phyloP scores from a whole-genome alignment of 2,888 invertebrate species.

The Scaptomyza parva region DNA sequence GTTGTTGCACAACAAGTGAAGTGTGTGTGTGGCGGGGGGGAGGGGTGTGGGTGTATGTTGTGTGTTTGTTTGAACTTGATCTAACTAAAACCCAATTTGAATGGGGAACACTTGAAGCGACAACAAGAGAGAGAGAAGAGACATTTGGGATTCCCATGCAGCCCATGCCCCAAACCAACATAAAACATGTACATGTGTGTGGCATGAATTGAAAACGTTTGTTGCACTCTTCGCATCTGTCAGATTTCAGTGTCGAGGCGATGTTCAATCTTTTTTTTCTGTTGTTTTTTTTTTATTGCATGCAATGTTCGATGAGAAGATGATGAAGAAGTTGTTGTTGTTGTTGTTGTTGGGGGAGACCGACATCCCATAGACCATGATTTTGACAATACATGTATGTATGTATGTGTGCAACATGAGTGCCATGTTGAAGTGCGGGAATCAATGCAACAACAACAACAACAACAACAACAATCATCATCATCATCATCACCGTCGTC shows the following conservation, averaged over 20 bases:
- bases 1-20: constrained; percentile 29
- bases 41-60: too few species aligned
- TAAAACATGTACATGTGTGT: constrained; percentile 15
- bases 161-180: not conserved
- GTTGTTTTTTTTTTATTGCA: constrained; percentile 18
- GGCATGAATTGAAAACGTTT: constrained; percentile 62
- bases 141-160: constrained; percentile 41
- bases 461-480: constrained; percentile 38
- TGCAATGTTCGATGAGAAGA: constrained; percentile 23
- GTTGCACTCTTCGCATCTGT: constrained; percentile 75
- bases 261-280: constrained; percentile 12
- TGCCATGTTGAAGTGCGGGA: constrained; percentile 21
- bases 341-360: constrained; percentile 34
- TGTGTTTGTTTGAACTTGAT: constrained; percentile 33
- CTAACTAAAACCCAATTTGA: constrained; percentile 37
- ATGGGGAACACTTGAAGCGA: constrained; percentile 64
- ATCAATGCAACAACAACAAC: constrained; percentile 34
- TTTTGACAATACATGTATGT: constrained; percentile 57
- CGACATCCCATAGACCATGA: constrained; percentile 59
- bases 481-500: too few species aligned
- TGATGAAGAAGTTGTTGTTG: constrained; percentile 13
- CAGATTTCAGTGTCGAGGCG: constrained; percentile 76
- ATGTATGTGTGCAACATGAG: constrained; percentile 17
- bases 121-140: constrained; percentile 41
- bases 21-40: constrained; percentile 2